Conservation (phyloP, 53 echinoderm and acorn worm species). For the Astropecten irregularis region DNA sequence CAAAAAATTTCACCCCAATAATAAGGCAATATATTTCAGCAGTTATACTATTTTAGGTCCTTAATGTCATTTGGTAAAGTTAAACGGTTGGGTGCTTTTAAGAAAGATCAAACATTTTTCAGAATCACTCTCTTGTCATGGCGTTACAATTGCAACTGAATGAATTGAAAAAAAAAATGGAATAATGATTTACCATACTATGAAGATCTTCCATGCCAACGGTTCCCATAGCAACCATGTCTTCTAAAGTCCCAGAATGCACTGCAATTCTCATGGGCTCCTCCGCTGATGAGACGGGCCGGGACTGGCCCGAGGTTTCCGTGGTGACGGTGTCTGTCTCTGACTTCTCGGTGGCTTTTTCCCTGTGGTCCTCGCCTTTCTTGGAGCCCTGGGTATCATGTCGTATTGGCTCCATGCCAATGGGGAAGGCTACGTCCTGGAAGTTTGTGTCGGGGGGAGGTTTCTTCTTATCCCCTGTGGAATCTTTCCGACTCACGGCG, state of each 20-base stretch:
- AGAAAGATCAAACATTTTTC: too few species aligned
- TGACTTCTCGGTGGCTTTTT: constrained; percentile 16
- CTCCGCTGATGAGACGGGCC: constrained; percentile 57
- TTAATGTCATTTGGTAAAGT: too few species aligned
- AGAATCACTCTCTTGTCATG: too few species aligned
- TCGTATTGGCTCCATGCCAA: constrained; percentile 66
- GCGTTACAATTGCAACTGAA: too few species aligned
- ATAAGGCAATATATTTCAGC: too few species aligned
- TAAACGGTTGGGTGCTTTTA: too few species aligned
- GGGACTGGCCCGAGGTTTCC: constrained; percentile 59
- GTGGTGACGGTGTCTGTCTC: constrained; percentile 55
- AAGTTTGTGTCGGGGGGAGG: constrained; percentile 32
- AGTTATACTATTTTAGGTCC: too few species aligned
- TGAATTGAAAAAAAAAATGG: too few species aligned
- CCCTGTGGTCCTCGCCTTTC: constrained; percentile 13
- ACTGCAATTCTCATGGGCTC: constrained; percentile 79
- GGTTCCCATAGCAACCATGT: constrained; percentile 89
- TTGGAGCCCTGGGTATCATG: constrained; percentile 39
- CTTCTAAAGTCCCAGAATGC: constrained; percentile 85
- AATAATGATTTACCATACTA: constrained; percentile 86
- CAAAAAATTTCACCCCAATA: too few species aligned
- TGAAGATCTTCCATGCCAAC: constrained; percentile 82
- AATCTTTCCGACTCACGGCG: constrained; percentile 37
- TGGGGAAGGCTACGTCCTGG: constrained; percentile 60
- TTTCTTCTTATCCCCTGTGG: background rate